Base-by-base conservation (phyloP, 1,140 invertebrate genomes). In the Drosophila murphyi region DNA sequence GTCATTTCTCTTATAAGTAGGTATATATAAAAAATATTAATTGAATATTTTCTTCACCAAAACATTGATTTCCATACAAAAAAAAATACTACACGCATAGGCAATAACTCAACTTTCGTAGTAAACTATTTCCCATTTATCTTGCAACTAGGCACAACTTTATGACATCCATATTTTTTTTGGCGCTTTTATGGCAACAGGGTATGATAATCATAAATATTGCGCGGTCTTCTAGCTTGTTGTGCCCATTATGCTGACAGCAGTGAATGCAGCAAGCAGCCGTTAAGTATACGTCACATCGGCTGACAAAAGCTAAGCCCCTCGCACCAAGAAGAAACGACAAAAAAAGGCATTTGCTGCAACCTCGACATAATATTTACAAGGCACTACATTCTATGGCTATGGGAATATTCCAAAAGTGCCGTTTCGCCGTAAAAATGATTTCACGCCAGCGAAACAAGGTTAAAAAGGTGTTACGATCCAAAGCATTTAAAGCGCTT, bases 121-220 rank as follows among this genome's bases (percentile, higher is more conserved):
- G 3, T 4, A 43, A 43, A 43, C 39, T 43, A 48, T 48, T 48
- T 48, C 5, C 4, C 3, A 48, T 48, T 3, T 7, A 28, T 48
- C 47, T 2, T 6, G 3, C n/a, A 48, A 29, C 3, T 48, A 5
- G 6, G 3, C 2, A 7, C 29, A 34, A 28, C 6, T 34, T 35
- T 32, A 8, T 47, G 8, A 12, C 6, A 47, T 12, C 57, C 57
- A 34, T 45, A 47, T 51, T 7, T 1, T 5, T 31, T 10, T 20
- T 20, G 20, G 12, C 3, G 37, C 5, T 12, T 51, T 50, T 7
- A 32, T 55, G 55, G 57, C 64, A 61, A 68, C 48, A 81, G 64
- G 67, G 76, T 82, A 77, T 87, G 68, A 77, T 80, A 79, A 77
- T 82, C 83, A 88, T 87, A 88, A 87, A 87, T 87, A 88, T 87